Evolutionary conservation across 1,140 invertebrate genomes (phyloP).

Genomic region (Diachasma alloeum): DNA sequence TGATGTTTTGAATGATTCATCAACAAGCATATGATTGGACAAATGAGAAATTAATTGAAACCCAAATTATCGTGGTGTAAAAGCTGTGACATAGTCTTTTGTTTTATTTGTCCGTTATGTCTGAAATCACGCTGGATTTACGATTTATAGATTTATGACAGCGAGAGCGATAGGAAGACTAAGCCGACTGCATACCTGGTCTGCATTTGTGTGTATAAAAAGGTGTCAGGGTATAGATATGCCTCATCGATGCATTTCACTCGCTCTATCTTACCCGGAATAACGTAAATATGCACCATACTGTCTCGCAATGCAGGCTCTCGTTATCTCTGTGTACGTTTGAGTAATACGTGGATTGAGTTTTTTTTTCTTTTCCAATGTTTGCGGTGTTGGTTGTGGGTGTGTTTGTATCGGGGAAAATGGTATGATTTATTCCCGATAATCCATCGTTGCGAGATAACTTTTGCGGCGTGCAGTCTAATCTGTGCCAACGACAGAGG

Average conservation of each 20-base stretch:
- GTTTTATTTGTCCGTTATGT: not conserved
- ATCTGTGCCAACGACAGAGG: conserved; percentile 22
- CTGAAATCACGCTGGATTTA: conserved; percentile 45
- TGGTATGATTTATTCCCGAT: conserved; percentile 32
- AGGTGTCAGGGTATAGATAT: not conserved
- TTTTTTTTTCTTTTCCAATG: not conserved
- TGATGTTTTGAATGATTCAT: no score
- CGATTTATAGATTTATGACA: conserved; percentile 47
- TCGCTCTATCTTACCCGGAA: not conserved
- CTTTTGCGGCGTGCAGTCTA: conserved; percentile 28
- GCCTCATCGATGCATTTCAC: not conserved
- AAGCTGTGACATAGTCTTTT: not conserved
- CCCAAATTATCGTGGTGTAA: not conserved
- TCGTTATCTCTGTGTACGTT: not conserved
- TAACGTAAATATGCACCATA: conserved; percentile 9
- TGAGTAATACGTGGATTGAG: not conserved
- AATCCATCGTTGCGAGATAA: conserved; percentile 25
- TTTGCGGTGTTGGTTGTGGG: not conserved
- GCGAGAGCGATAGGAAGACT: conserved; percentile 16
- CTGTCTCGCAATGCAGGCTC: not conserved
- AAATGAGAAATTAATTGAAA: not conserved
- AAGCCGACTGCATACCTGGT: not conserved
- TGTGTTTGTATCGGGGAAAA: conserved; percentile 21
- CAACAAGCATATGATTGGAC: no score
- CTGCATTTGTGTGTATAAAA: not conserved